Conservation (phyloP, 2,113 vertebrate species). For the Nannobrachium achirus region DNA sequence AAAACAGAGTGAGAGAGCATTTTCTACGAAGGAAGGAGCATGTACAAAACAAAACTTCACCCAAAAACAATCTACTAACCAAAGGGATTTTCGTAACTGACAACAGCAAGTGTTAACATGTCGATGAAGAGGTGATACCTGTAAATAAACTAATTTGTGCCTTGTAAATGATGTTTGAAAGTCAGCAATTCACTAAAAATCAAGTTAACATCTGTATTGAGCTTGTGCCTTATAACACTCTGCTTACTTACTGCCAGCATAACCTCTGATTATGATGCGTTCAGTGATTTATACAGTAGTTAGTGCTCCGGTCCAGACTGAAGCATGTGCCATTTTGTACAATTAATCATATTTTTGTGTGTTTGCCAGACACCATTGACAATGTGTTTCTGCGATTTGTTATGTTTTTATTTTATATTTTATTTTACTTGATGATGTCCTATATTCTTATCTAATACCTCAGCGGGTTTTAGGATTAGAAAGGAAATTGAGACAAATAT, state of each 20-base stretch:
- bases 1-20: conserved; percentile 69
- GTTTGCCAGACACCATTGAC: conserved; percentile 46
- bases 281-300: conserved; percentile 71
- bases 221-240: conserved; percentile 92
- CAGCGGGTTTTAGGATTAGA: conserved; percentile 16
- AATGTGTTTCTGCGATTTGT: conserved; percentile 38
- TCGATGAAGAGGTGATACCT: conserved; percentile 82
- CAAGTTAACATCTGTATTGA: conserved; percentile 86
- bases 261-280: conserved; percentile 81
- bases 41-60: conserved; percentile 71
- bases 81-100: conserved; percentile 78
- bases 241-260: conserved; percentile 88
- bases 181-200: conserved; percentile 84
- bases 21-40: conserved; percentile 80
- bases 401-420: conserved; percentile 11
- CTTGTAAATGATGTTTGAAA: conserved; percentile 93
- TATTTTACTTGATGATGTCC: conserved; percentile 46
- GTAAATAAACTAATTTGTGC: conserved; percentile 98
- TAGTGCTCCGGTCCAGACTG: conserved; percentile 79
- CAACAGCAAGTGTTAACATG: conserved; percentile 79
- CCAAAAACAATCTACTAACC: conserved; percentile 89
- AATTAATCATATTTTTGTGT: conserved; percentile 77
- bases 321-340: conserved; percentile 81
- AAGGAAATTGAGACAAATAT: background rate
- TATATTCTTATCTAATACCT: conserved; percentile 51